Percentiles rank a stretch among this genome's conserved stretches.
phyloP scores from a whole-genome alignment of 2,888 invertebrate species.

The Camponotus fellah region DNA sequence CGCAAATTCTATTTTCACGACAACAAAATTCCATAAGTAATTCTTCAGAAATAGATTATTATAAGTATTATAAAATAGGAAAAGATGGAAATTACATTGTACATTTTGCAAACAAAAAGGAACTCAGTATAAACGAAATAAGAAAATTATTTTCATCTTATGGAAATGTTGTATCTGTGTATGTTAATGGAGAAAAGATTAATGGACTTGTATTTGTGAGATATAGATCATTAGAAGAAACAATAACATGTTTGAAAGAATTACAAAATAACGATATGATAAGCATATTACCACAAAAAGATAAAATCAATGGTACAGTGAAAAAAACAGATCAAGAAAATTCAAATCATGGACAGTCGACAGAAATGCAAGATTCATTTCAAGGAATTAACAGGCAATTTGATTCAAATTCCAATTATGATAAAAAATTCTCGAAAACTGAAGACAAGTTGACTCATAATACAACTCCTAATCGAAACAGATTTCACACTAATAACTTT shows the following conservation, averaged over 20 bases:
- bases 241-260: conserved; percentile 57
- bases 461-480: not conserved
- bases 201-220: conserved; percentile 75
- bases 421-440: not conserved
- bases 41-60: conserved; percentile 42
- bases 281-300: conserved; percentile 55
- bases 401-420: not conserved
- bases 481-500: not conserved
- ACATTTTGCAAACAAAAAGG: conserved; percentile 60
- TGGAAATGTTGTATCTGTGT: conserved; percentile 70
- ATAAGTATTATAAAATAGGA: conserved; percentile 52
- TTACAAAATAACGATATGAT: conserved; percentile 52
- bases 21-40: not conserved
- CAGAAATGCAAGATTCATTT: not conserved
- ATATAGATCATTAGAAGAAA: conserved; percentile 66
- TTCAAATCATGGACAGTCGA: not conserved
- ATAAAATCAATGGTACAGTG: not conserved
- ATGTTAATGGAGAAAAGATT: conserved; percentile 62
- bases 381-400: not conserved
- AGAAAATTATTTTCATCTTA: conserved; percentile 70
- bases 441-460: not conserved
- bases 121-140: conserved; percentile 56
- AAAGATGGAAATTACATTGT: conserved; percentile 30
- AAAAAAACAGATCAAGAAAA: not conserved
- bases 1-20: not conserved